Conservation (phyloP, 2,888 invertebrate genomes). For the Melanotus villosus region DNA sequence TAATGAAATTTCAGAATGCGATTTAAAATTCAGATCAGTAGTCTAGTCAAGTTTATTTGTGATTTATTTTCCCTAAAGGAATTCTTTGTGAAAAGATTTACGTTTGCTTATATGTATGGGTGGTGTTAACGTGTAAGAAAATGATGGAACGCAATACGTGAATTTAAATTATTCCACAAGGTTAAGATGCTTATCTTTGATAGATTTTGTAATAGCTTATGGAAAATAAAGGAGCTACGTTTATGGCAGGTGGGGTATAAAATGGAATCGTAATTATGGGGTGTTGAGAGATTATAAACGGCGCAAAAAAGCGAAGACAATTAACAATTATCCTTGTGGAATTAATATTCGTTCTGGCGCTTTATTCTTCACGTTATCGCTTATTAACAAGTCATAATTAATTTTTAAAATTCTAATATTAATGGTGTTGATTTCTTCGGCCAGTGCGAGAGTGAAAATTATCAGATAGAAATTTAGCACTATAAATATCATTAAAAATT, state of each 20-base stretch:
- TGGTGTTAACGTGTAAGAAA: not conserved
- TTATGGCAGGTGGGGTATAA: conserved; percentile 45
- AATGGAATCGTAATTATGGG: conserved; percentile 51
- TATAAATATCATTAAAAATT: no score
- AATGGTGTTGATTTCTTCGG: no score
- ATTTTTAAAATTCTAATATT: no score
- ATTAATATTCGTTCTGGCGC: no score
- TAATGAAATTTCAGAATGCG: not conserved
- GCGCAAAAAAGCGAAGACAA: conserved; percentile 45
- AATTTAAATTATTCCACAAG: not conserved
- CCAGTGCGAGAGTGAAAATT: no score
- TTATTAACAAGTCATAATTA: not conserved
- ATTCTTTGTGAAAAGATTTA: conserved; percentile 5
- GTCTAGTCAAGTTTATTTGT: conserved; percentile 24
- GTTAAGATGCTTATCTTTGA: conserved; percentile 50
- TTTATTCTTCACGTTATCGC: no score
- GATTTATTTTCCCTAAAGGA: conserved; percentile 4
- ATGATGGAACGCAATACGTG: not conserved
- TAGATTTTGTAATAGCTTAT: conserved; percentile 52
- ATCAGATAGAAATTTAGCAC: no score
- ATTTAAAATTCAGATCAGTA: conserved; percentile 36
- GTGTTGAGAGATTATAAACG: conserved; percentile 43
- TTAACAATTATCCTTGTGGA: conserved; percentile 34
- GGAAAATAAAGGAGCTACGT: conserved; percentile 47
- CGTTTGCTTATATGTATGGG: not conserved